phyloP scores from a whole-genome alignment of 2,113 vertebrate genomes.

The Hemibagrus wyckioides region DNA sequence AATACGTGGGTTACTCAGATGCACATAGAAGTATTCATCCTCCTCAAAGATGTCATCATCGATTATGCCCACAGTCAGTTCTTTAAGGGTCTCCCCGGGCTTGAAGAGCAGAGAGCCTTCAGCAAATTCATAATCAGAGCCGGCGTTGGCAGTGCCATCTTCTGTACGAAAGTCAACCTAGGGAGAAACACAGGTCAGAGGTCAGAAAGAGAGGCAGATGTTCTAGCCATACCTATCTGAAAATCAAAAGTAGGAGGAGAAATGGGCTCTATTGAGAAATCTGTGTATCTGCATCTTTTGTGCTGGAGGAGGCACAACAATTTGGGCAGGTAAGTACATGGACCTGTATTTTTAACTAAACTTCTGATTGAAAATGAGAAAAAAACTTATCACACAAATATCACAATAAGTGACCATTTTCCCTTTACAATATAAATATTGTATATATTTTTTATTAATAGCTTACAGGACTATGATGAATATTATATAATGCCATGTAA shows the following conservation, averaged over 20 bases:
- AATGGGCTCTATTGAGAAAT: neutral
- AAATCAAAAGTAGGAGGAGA: neutral
- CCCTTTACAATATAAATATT: too few relatives aligned
- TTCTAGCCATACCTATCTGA: neutral
- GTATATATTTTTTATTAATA: neutral
- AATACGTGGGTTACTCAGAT: constrained; percentile 66
- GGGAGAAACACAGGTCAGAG: neutral
- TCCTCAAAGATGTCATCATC: constrained; percentile 76
- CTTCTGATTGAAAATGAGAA: neutral
- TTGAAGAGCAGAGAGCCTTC: constrained; percentile 69
- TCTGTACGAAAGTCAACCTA: constrained; percentile 71
- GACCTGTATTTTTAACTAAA: neutral
- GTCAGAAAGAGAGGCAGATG: neutral
- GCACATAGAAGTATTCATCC: constrained; percentile 69
- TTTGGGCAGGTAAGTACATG: neutral
- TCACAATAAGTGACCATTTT: neutral
- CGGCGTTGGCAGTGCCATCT: constrained; percentile 70
- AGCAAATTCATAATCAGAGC: constrained; percentile 71
- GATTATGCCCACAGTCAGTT: constrained; percentile 67
- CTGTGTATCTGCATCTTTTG: neutral
- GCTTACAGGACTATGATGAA: neutral
- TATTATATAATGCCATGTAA: neutral
- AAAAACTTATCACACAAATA: neutral
- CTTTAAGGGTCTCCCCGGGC: constrained; percentile 64
- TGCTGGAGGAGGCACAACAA: neutral